Evolutionary conservation across 1,140 invertebrate species (phyloP), one percentile per base, ranked within the genome.

Genomic region (Drosophila ironensis): DNA sequence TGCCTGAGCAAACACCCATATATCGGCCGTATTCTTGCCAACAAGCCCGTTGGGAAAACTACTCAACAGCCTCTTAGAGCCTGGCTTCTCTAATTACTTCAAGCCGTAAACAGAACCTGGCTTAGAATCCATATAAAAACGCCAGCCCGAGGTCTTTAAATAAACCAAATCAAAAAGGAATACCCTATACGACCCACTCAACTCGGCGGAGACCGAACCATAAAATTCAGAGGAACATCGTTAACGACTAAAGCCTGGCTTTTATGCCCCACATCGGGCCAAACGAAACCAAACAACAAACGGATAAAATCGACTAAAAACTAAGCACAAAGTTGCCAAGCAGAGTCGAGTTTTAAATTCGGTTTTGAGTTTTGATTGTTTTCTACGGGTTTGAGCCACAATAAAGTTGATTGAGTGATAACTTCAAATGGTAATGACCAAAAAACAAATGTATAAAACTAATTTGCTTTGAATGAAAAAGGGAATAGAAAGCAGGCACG

Each of bases 361-460:
- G 17, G 8, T 27, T 27, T 40, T 38, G 11, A 37, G 48, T 50
- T 16, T 30, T 27, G 57, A 57, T 60, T 57, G 37, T 57, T 28
- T 66, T 60, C 41, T 53, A 51, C 44, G 40, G 24, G 27, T 44
- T 9, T 25, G 40, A 63, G 41, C 45, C 42, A 35, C 40, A 37
- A 80, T 73, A 51, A 70, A 77, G 61, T 53, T 74, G 69, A 82
- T 82, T 73, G 72, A 78, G 69, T 74, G 78, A 71, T 78, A 73
- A 71, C 63, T 66, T 47, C 33, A 57, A 53, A 59, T 54, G 70
- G 46, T 51, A 54, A 67, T 50, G 45, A 12, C 25, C 35, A 22
- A 46, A 42, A 56, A 24, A 44, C 44, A 30, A 52, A 56, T 70
- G 56, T 66, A 78, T 63, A 47, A 60, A 66, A 73, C 53, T 61